phyloP scores from a whole-genome alignment of 2,888 invertebrate genomes.

The Sarcophaga variegata region DNA sequence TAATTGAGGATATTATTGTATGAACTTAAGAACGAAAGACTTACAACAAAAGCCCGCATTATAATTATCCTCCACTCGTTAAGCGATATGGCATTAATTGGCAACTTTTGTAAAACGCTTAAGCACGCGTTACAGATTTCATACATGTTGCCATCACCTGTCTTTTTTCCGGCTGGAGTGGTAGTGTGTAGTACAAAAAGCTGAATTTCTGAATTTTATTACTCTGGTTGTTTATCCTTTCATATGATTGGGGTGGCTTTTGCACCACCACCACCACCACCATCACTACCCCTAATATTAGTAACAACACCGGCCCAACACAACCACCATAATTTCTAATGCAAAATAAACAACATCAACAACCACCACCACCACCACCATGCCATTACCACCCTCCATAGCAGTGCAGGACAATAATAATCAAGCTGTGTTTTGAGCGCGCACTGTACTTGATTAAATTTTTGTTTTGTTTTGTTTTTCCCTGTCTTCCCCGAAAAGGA shows the following conservation, averaged over 20 bases:
- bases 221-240: conserved; percentile 40
- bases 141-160: conserved; percentile 56
- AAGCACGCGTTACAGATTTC: conserved; percentile 65
- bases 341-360: conserved; percentile 48
- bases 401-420: conserved; percentile 1
- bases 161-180: conserved; percentile 44
- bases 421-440: conserved; percentile 35
- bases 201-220: conserved; percentile 34
- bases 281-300: conserved; percentile 16
- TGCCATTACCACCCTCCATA: conserved; percentile 49
- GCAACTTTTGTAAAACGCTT: conserved; percentile 50
- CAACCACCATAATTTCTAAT: conserved; percentile 65
- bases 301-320: conserved; percentile 16
- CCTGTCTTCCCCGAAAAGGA: background rate
- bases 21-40: conserved; percentile 22
- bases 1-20: conserved; percentile 38
- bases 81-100: conserved; percentile 53
- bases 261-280: conserved; percentile 51
- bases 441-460: conserved; percentile 55
- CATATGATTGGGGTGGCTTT: conserved; percentile 63
- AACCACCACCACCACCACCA: background rate
- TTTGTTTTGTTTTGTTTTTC: background rate
- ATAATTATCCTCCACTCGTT: conserved; percentile 30
- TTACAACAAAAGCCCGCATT: conserved; percentile 55
- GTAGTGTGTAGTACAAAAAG: conserved; percentile 36